Evolutionary conservation across 2,797 vertebrate species (phyloP), one percentile per base, ranked within the genome.

Genomic region (Pipistrellus pygmaeus): DNA sequence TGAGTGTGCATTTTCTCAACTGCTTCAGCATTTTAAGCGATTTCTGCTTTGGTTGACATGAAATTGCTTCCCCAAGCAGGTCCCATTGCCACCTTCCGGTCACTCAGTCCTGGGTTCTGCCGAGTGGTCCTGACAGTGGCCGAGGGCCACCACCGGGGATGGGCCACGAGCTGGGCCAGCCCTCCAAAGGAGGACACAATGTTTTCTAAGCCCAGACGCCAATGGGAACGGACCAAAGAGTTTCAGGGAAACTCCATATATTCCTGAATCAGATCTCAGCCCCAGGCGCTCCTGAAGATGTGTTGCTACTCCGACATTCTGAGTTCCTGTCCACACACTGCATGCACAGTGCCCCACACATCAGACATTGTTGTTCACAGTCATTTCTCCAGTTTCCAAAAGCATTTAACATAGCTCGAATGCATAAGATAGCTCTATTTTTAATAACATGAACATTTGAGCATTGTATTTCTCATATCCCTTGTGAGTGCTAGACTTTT

Each of bases 151-250:
- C 96, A 90, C 95, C 81, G 89, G 95, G 94, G 94, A 97, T 87
- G 94, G 94, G 88, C 97, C 95, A 68, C 95, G 92, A 85, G 57
- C 95, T 60, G 86, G 94, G 94, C 88, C 95, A 51, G 95, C 97
- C 97, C 91, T 97, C 97, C 41, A 85, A 98, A 97, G 95, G 97
- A 96, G 94, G 98, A 97, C 85, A 80, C 82, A 7, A 32, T 96
- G 96, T 97, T 98, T 97, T 94, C 86, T 97, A 96, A 96, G 91
- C 97, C 98, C 97, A 95, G 94, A 97, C 97, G 84, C 94, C 96
- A 94, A 89, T 97, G 97, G 97, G 98, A 98, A 99, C 93, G 99
- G 99, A 99, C 99, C 99, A 99, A 99, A 99, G 98, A 98, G 98
- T 98, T 98, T 98, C 97, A 95, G 95, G 98, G 97, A 98, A 98